phyloP scores from a whole-genome alignment of 2,888 invertebrate genomes.

The Eupeodes latifasciatus region DNA sequence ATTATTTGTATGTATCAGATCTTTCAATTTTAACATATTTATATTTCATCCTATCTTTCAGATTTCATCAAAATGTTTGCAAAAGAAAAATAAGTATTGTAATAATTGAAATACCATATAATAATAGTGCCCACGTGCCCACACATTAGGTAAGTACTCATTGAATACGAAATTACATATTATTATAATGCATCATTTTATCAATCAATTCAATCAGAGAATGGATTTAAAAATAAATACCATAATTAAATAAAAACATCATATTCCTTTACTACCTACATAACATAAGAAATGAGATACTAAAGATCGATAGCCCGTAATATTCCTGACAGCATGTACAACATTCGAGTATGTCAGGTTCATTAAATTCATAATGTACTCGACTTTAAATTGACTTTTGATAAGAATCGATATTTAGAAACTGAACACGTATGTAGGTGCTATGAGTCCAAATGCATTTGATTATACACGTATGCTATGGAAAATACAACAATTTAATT shows the following conservation, averaged over 20 bases:
- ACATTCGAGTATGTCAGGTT: neutral
- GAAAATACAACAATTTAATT: too few species aligned
- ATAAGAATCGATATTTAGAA: slow-evolving; percentile 11
- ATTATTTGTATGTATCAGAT: too few species aligned
- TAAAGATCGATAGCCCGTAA: neutral
- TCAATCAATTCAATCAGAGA: slow-evolving; percentile 64
- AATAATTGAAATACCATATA: slow-evolving; percentile 26
- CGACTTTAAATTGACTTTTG: slow-evolving; percentile 22
- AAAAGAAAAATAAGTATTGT: too few species aligned
- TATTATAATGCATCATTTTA: slow-evolving; percentile 47
- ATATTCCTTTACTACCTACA: slow-evolving; percentile 38
- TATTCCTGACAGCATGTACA: neutral
- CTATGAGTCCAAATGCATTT: neutral
- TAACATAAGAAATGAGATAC: neutral
- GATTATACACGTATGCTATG: neutral
- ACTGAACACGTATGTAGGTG: neutral
- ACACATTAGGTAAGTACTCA: neutral
- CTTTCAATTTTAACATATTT: too few species aligned
- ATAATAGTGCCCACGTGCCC: slow-evolving; percentile 5
- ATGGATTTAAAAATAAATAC: slow-evolving; percentile 48
- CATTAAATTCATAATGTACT: slow-evolving; percentile 11
- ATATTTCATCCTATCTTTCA: too few species aligned
- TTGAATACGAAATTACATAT: slow-evolving; percentile 48
- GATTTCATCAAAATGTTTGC: too few species aligned
- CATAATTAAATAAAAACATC: slow-evolving; percentile 63